These are phyloP conservation scores for Sarcophaga bullata DNA, from an alignment of 1,140 invertebrate species.

Conservation along the genomic window DNA sequence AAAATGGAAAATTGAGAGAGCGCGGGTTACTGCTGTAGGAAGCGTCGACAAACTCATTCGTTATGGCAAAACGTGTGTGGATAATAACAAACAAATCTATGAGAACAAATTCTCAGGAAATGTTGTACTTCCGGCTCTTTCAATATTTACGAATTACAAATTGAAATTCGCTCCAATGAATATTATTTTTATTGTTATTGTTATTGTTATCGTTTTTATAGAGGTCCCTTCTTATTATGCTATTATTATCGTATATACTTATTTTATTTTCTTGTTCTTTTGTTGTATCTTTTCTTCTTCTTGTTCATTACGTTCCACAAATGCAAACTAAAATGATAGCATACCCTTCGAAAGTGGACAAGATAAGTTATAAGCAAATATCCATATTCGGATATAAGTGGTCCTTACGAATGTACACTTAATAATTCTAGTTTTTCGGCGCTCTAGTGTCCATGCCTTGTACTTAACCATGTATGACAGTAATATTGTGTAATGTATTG, in stretches of 20 bases:
- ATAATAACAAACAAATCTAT: too few species aligned
- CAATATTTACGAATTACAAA: too few species aligned
- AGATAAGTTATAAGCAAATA: conserved; percentile 15
- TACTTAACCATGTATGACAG: neutral
- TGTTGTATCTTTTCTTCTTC: too few species aligned
- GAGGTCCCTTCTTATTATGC: neutral
- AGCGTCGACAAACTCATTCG: too few species aligned
- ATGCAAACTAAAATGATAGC: neutral
- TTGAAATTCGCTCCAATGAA: neutral
- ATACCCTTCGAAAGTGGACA: neutral
- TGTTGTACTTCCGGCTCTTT: too few species aligned
- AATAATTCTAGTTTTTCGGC: conserved; percentile 6
- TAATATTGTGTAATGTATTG: too few species aligned
- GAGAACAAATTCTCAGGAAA: too few species aligned
- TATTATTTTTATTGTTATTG: neutral
- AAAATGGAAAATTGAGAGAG: too few species aligned
- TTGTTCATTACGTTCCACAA: too few species aligned
- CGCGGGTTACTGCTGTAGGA: too few species aligned
- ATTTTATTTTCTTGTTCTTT: too few species aligned
- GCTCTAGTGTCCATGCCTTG: neutral
- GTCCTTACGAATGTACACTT: neutral
- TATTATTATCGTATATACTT: neutral
- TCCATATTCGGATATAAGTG: neutral
- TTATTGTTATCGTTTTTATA: conserved; percentile 3
- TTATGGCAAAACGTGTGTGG: too few species aligned